A percentile compares a stretch with the other conserved stretches of the same genome.
These are phyloP conservation scores for Platyrinchus mystaceus DNA, from an alignment of 2,797 vertebrate genomes.

Conservation along the genomic window DNA sequence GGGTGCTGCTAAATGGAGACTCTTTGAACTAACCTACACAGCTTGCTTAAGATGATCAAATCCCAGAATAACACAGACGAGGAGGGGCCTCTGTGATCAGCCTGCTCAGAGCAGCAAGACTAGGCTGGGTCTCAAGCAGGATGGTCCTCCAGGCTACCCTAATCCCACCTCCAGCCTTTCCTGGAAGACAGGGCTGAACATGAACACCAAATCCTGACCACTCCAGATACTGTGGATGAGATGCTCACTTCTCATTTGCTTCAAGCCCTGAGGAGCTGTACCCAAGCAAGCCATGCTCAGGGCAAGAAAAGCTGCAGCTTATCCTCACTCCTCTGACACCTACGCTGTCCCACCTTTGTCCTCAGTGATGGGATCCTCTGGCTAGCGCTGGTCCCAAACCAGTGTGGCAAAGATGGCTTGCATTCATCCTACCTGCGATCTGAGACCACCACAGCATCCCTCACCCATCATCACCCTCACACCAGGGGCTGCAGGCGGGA, in stretches of 20 bases:
- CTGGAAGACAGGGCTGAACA: neutral
- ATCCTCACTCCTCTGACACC: neutral
- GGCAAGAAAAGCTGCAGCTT: neutral
- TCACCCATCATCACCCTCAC: neutral
- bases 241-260: neutral
- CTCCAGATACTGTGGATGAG: rapidly evolving
- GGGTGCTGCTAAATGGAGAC: neutral
- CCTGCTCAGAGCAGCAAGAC: neutral
- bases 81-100: neutral
- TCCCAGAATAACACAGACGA: rapidly evolving
- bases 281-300: neutral
- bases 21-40: neutral
- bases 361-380: neutral
- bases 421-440: neutral
- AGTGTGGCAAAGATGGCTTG: neutral
- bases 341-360: rapidly evolving
- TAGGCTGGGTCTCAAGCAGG: neutral
- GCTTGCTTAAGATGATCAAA: neutral
- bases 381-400: neutral
- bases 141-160: rapidly evolving
- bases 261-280: neutral
- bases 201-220: neutral
- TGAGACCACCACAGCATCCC: neutral
- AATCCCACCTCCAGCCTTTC: neutral
- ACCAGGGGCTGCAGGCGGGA: neutral